phyloP scores from a whole-genome alignment of 1,140 invertebrate genomes.

The Delia radicum region DNA sequence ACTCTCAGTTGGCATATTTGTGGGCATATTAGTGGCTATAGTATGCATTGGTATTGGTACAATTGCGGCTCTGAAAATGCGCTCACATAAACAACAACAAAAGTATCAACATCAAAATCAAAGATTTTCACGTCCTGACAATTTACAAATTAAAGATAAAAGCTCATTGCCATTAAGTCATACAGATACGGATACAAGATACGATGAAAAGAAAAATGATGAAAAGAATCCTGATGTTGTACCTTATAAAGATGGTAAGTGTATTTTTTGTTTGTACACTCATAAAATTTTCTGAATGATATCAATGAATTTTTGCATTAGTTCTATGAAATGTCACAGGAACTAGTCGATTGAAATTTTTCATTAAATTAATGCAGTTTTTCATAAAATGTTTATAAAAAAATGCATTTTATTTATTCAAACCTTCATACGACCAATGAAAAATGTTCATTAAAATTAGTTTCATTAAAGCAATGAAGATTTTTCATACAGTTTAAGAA shows the following conservation, averaged over 20 bases:
- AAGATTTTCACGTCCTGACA: slow-evolving; percentile 61
- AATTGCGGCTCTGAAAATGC: slow-evolving; percentile 68
- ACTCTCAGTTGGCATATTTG: slow-evolving; percentile 66
- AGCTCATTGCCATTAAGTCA: slow-evolving; percentile 65
- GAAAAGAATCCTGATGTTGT: slow-evolving; percentile 85
- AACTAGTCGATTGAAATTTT: too few relatives aligned
- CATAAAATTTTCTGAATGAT: background rate
- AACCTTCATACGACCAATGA: too few relatives aligned
- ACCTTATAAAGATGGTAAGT: slow-evolving; percentile 81
- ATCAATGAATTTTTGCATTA: background rate
- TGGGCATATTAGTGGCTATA: slow-evolving; percentile 70
- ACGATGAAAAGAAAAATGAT: slow-evolving; percentile 70
- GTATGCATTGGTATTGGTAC: slow-evolving; percentile 70
- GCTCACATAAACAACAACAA: slow-evolving; percentile 59
- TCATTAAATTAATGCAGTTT: too few relatives aligned
- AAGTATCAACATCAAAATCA: slow-evolving; percentile 54
- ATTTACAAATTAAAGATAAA: slow-evolving; percentile 69
- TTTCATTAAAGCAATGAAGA: too few relatives aligned
- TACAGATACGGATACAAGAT: slow-evolving; percentile 63
- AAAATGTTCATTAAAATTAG: too few relatives aligned
- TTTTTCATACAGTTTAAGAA: too few relatives aligned
- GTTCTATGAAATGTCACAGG: too few relatives aligned
- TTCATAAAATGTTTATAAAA: too few relatives aligned
- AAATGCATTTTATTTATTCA: too few relatives aligned
- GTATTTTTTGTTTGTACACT: slow-evolving; percentile 29